Evolutionary conservation across 2,113 vertebrate species (phyloP).

Genomic region (Brevimyrus niger): DNA sequence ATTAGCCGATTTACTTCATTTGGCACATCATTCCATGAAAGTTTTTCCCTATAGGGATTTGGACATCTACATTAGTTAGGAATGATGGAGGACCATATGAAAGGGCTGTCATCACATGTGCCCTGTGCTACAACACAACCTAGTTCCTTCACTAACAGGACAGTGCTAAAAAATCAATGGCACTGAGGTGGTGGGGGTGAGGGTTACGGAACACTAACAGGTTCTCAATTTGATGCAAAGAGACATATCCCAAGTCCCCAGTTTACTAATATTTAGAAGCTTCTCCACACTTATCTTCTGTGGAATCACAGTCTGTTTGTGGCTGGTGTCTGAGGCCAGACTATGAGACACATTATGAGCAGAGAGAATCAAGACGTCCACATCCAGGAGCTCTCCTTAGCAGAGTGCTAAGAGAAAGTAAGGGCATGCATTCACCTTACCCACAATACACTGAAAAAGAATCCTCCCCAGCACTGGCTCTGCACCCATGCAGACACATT

Average conservation of each 20-base stretch:
- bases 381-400: background rate
- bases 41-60: background rate
- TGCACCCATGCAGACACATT: background rate
- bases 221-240: background rate
- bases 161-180: background rate
- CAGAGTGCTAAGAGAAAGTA: background rate
- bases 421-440: background rate
- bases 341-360: slow-evolving; percentile 16
- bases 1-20: background rate
- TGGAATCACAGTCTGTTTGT: background rate
- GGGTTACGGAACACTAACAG: background rate
- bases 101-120: background rate
- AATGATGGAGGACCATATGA: background rate
- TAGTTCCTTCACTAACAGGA: background rate
- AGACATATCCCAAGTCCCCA: background rate
- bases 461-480: background rate
- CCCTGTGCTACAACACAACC: background rate
- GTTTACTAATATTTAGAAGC: background rate
- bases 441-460: background rate
- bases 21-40: background rate
- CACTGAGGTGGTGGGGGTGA: background rate
- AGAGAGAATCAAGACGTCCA: slow-evolving; percentile 30
- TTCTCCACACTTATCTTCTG: background rate
- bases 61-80: background rate
- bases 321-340: background rate